Percentiles rank a stretch among this genome's conserved stretches.
phyloP scores from a whole-genome alignment of 2,113 vertebrate genomes.

The Tychaedon coryphoeus region DNA sequence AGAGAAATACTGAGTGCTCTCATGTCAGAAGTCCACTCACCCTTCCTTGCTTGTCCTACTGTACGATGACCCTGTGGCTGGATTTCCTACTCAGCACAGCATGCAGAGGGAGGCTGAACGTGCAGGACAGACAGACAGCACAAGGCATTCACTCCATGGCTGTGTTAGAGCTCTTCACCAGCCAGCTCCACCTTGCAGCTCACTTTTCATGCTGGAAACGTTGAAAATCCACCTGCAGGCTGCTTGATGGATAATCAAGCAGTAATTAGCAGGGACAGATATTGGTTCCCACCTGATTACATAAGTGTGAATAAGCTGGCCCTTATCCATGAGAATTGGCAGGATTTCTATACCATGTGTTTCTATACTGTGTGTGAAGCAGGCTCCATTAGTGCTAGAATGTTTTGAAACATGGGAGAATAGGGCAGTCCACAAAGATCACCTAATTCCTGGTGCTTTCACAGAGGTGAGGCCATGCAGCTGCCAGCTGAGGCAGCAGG shows the following conservation, averaged over 20 bases:
- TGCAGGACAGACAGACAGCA: background rate
- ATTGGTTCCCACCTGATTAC: background rate
- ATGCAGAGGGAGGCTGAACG: background rate
- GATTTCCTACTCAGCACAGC: background rate
- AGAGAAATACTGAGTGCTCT: background rate
- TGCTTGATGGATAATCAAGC: background rate
- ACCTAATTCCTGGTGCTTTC: background rate
- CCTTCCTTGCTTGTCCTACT: background rate
- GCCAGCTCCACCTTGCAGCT: background rate
- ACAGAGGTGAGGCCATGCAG: background rate
- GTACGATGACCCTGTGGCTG: background rate
- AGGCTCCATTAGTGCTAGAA: background rate
- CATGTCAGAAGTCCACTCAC: background rate
- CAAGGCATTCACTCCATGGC: background rate
- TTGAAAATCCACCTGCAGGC: background rate
- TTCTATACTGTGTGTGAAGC: background rate
- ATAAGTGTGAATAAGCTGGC: background rate
- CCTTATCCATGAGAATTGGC: background rate
- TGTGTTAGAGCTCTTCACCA: background rate
- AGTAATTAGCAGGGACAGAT: accelerated
- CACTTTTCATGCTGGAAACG: background rate
- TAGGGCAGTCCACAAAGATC: background rate
- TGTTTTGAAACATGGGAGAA: background rate
- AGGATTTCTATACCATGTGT: background rate
- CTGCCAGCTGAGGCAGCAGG: background rate